Percentiles rank a stretch among this genome's conserved stretches.
Evolutionary conservation across 2,113 vertebrate species (phyloP).

Genomic region (Ciconia maguari): DNA sequence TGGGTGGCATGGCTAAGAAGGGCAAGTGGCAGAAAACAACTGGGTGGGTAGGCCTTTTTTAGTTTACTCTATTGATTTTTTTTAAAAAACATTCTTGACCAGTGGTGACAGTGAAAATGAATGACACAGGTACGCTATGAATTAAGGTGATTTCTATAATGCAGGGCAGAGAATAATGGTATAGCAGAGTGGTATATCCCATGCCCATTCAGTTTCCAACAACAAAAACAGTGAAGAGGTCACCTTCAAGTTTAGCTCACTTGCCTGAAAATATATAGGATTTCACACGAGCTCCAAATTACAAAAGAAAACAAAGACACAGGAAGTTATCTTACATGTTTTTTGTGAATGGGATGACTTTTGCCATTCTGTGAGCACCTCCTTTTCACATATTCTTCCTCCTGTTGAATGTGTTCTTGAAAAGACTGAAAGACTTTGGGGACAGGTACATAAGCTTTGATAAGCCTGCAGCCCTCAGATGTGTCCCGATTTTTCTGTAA

Average conservation of each 20-base stretch:
- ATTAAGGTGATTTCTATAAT: not conserved
- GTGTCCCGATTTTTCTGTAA: not conserved
- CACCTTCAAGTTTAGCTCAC: not conserved
- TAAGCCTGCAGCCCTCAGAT: not conserved
- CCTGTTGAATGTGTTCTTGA: not conserved
- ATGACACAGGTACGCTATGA: not conserved
- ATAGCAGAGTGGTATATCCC: not conserved
- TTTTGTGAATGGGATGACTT: not conserved
- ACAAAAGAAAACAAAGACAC: not conserved
- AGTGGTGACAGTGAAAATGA: not conserved
- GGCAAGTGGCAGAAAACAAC: not conserved
- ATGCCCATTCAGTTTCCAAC: not conserved
- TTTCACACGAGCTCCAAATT: not conserved
- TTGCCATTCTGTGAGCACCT: not conserved
- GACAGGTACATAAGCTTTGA: not conserved
- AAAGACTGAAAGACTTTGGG: not conserved
- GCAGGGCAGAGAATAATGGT: not conserved
- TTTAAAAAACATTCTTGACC: not conserved
- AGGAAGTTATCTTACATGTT: rapidly evolving
- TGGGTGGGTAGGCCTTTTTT: not conserved
- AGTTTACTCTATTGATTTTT: not conserved
- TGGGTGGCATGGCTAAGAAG: not conserved
- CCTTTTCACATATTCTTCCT: not conserved
- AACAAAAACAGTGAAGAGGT: not conserved
- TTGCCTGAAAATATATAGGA: not conserved